Percentiles rank a stretch among this genome's conserved stretches.
Evolutionary conservation across 1,140 invertebrate species (phyloP).

Genomic region (Babylonia areolata): DNA sequence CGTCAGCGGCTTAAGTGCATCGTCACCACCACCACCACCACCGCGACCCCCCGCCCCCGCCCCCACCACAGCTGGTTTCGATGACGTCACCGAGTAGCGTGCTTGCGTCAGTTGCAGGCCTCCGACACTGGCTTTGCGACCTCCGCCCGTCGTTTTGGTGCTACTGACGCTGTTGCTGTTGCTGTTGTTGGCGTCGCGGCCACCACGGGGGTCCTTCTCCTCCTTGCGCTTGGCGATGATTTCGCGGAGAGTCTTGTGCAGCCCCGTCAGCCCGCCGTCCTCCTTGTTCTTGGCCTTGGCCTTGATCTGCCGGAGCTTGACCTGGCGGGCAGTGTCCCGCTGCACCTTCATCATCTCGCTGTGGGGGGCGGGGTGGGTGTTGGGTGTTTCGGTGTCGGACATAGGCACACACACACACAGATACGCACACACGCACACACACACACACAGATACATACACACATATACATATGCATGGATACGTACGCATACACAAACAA

Average conservation of each 20-base stretch:
- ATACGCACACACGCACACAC: too few species aligned
- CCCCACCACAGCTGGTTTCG: too few species aligned
- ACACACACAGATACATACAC: too few species aligned
- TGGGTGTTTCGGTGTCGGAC: too few species aligned
- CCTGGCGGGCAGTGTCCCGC: constrained; percentile 53
- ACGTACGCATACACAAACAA: too few species aligned
- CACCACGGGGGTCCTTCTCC: background rate
- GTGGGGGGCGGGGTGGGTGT: too few species aligned
- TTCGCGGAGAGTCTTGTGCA: constrained; percentile 61
- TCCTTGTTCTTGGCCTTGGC: constrained; percentile 59
- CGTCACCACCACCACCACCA: too few species aligned
- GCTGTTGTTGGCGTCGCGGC: background rate
- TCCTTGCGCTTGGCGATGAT: constrained; percentile 63
- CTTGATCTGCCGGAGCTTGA: constrained; percentile 60
- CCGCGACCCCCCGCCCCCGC: too few species aligned
- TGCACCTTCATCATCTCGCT: constrained; percentile 66
- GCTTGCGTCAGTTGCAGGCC: constrained; percentile 68
- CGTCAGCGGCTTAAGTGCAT: too few species aligned
- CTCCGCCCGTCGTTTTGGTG: background rate
- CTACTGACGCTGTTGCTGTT: background rate
- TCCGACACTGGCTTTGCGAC: background rate
- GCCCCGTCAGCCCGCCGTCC: constrained; percentile 59
- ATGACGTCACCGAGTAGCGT: constrained; percentile 69
- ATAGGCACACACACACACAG: too few species aligned
- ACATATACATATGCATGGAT: too few species aligned